Percentiles rank a stretch among this genome's conserved stretches.
Evolutionary conservation across 30 jellyfish, hydroid and myxozoan species (phyloP).

Genomic region (Aurelia aurita): DNA sequence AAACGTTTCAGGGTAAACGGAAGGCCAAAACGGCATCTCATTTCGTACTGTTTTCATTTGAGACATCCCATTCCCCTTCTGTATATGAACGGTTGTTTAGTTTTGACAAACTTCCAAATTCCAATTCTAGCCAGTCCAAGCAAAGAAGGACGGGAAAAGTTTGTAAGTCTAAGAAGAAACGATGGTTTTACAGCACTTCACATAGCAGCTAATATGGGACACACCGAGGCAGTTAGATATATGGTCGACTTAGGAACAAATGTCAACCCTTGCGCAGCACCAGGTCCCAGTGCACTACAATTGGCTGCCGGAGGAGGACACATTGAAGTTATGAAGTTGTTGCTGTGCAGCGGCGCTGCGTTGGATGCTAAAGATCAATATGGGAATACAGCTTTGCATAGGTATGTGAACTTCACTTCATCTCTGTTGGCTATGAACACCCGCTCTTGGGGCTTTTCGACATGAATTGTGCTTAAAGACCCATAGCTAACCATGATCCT

Average conservation of each 20-base stretch:
- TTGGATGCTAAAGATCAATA: slow-evolving; percentile 23
- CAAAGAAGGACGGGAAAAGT: slow-evolving; percentile 10
- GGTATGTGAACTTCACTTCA: neutral
- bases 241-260: slow-evolving; percentile 23
- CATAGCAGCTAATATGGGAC: slow-evolving; percentile 64
- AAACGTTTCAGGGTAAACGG: too few relatives aligned
- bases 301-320: slow-evolving; percentile 48
- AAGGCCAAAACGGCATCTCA: too few relatives aligned
- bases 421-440: neutral
- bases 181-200: slow-evolving; percentile 50
- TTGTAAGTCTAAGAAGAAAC: slow-evolving; percentile 14
- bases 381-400: slow-evolving; percentile 39
- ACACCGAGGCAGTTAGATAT: slow-evolving; percentile 17
- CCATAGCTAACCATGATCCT: too few relatives aligned
- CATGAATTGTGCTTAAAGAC: too few relatives aligned
- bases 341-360: slow-evolving; percentile 31
- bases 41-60: too few relatives aligned
- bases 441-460: neutral
- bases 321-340: slow-evolving; percentile 21
- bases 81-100: too few relatives aligned
- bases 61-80: too few relatives aligned
- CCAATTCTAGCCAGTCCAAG: neutral
- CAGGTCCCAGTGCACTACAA: slow-evolving; percentile 1
- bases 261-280: neutral
- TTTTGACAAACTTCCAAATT: neutral